These are phyloP conservation scores for Alsophila aescularia DNA, from an alignment of 2,888 invertebrate genomes.

Conservation along the genomic window DNA sequence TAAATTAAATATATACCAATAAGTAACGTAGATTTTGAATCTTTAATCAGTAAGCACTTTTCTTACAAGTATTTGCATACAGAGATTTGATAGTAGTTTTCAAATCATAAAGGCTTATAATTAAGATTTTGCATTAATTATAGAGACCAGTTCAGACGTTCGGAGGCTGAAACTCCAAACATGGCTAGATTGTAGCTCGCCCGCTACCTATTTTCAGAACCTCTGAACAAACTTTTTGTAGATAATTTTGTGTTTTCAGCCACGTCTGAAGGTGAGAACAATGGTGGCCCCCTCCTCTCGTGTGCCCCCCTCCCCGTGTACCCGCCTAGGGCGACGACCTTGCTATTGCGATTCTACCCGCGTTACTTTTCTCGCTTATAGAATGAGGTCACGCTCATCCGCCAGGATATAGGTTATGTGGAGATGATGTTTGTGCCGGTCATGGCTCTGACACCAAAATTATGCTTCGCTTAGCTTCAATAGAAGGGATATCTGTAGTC, in stretches of 20 bases:
- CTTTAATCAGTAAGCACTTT: too few relatives aligned
- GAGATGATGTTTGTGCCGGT: constrained; percentile 37
- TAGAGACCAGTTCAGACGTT: background rate
- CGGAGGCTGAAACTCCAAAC: constrained; percentile 1
- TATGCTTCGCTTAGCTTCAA: constrained; percentile 29
- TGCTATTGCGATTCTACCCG: constrained; percentile 76
- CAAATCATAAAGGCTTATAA: too few relatives aligned
- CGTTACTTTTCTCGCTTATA: constrained; percentile 67
- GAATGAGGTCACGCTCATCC: constrained; percentile 74
- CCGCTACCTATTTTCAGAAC: constrained; percentile 22
- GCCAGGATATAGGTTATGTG: constrained; percentile 49
- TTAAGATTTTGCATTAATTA: background rate
- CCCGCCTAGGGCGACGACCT: constrained; percentile 64
- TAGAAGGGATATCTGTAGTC: background rate
- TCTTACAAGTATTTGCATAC: too few relatives aligned
- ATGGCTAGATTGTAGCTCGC: constrained; percentile 1
- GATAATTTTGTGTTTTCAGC: constrained; percentile 54
- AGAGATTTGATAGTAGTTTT: too few relatives aligned
- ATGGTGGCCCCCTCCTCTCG: constrained; percentile 34
- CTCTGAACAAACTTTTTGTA: constrained; percentile 38
- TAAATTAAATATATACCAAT: too few relatives aligned
- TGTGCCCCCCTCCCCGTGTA: constrained; percentile 12
- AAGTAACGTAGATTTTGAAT: too few relatives aligned
- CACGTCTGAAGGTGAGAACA: constrained; percentile 58
- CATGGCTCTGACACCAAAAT: constrained; percentile 23